Evolutionary conservation across 2,113 vertebrate species (phyloP), one percentile per base, ranked within the genome.

Genomic region (Pterocles burchelli): DNA sequence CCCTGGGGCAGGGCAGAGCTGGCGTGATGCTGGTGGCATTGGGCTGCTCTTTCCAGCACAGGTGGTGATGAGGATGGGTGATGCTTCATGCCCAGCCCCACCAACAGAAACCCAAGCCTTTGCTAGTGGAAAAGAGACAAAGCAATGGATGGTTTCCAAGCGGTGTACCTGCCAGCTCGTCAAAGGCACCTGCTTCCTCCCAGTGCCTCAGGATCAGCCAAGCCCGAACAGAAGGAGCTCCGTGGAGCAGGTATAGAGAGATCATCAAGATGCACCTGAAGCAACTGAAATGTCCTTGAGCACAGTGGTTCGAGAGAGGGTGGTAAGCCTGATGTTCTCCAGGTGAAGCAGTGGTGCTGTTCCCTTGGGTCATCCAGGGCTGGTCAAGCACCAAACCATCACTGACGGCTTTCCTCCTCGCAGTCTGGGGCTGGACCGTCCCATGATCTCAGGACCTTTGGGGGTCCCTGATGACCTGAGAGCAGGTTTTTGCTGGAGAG

Each of bases 381-480:
- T 75, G 38, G 46, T n/a, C 45, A 28, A 31, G 51, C 33, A 20
- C 45, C 6, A 3, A 13, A 36, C 22, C 14, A 6, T 34, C 4
- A 1, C 48, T 67, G 33, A 28, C 1, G 0, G 25, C 45, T 58
- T 83, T 58, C 33, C 28, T 48, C 5, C 13, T 59, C 2, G 1
- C 13, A 18, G 25, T 14, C 17, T 31, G 26, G 74, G 16, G 13
- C 54, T 36, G 49, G 19, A 54, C 67, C 43, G 20, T 17, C 4
- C 33, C 22, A 11, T 55, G 46, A 61, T 34, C 68, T 74, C 36
- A 54, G 36, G 63, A 19, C 34, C 46, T 63, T 33, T 34, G 18
- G 19, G 34, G n/a, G 11, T 48, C 31, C 24, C 12, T 5, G 4
- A 1, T 72, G 78, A 55, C 33, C 41, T 45, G 34, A 25, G 1